Percentiles rank a stretch among this genome's conserved stretches.
Evolutionary conservation across 2,888 invertebrate genomes (phyloP).

Genomic region (Belgica antarctica): DNA sequence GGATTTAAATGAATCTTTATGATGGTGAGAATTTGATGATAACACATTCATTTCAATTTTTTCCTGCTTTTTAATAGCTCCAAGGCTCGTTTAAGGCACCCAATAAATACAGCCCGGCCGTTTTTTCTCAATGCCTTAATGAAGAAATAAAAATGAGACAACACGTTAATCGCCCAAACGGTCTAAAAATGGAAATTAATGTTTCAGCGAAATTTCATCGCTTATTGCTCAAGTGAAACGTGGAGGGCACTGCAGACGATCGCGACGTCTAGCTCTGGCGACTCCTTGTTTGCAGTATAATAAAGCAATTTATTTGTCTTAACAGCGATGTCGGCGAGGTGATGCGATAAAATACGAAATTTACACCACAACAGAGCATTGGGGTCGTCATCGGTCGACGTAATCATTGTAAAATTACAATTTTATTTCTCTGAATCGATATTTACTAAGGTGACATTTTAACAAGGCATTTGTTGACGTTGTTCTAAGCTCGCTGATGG

Average conservation of each 20-base stretch:
- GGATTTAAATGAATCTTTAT: constrained; percentile 19
- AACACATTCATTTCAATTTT: constrained; percentile 7
- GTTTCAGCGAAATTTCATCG: not conserved
- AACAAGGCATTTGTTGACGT: constrained; percentile 12
- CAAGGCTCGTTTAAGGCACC: not conserved
- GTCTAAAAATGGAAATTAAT: constrained; percentile 18
- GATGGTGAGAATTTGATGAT: constrained; percentile 15
- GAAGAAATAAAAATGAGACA: constrained; percentile 23
- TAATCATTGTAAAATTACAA: not conserved
- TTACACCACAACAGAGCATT: not conserved
- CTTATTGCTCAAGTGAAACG: not conserved
- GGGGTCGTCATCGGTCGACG: not conserved
- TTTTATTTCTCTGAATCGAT: not conserved
- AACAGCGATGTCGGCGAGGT: not conserved
- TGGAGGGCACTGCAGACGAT: too few relatives aligned
- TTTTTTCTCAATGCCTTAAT: constrained; percentile 12
- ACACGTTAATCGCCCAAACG: not conserved
- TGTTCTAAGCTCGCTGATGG: not conserved
- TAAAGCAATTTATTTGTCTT: not conserved
- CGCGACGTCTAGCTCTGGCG: not conserved
- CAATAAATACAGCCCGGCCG: too few relatives aligned
- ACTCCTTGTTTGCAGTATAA: not conserved
- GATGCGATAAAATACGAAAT: not conserved
- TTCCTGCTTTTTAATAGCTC: not conserved
- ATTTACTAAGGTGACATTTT: constrained; percentile 9